phyloP scores from a whole-genome alignment of 2,888 invertebrate species.

The Chloromyia formosa region DNA sequence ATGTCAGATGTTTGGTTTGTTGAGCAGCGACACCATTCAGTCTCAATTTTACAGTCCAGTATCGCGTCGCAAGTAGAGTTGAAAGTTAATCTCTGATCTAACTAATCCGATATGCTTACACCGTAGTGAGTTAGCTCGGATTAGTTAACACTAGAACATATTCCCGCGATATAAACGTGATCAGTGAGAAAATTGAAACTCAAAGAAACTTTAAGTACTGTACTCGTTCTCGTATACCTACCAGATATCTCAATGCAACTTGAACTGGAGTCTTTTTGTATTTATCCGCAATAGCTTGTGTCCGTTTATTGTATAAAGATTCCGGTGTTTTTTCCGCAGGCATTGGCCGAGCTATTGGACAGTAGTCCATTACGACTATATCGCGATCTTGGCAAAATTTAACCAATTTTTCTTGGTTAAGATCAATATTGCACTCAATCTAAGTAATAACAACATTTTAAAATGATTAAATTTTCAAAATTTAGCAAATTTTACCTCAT shows the following conservation, averaged over 20 bases:
- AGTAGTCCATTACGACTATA: conserved; percentile 76
- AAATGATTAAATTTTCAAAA: background rate
- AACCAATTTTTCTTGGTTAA: conserved; percentile 75
- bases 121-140: too few species aligned
- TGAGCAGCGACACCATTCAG: too few species aligned
- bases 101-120: too few species aligned
- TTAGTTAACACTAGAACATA: too few species aligned
- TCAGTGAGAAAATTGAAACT: background rate
- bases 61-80: too few species aligned
- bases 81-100: too few species aligned
- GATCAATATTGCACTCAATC: conserved; percentile 68
- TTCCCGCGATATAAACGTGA: too few species aligned
- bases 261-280: conserved; percentile 74
- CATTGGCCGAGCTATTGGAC: conserved; percentile 75
- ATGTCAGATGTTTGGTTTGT: too few species aligned
- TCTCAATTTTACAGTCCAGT: too few species aligned
- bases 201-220: too few species aligned
- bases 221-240: too few species aligned
- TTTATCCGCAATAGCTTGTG: conserved; percentile 68
- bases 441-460: conserved; percentile 6
- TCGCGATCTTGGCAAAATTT: conserved; percentile 72
- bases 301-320: conserved; percentile 66
- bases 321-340: conserved; percentile 63
- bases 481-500: conserved; percentile 63
- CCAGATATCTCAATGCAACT: conserved; percentile 72